Conservation (phyloP, 2,797 vertebrate species). For the Amblyopsis hoosieri region DNA sequence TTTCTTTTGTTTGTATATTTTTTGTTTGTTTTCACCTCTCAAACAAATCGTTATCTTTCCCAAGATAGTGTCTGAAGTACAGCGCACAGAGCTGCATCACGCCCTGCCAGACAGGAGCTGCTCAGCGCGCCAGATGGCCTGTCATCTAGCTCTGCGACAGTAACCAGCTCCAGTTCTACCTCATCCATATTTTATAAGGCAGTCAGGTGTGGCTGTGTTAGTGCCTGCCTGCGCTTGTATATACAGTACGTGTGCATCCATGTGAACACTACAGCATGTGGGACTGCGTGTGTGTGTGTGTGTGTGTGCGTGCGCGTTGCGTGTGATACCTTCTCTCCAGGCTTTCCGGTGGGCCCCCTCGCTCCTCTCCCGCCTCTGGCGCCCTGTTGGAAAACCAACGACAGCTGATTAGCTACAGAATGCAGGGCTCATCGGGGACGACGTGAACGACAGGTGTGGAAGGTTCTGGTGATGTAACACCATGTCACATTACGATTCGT, state of each 20-base stretch:
- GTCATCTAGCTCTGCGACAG: conserved; percentile 46
- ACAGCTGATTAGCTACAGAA: conserved; percentile 47
- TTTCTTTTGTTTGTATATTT: background rate
- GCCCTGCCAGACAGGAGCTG: conserved; percentile 41
- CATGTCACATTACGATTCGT: conserved; percentile 21
- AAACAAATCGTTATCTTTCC: conserved; percentile 46
- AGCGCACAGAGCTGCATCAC: conserved; percentile 43
- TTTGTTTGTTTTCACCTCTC: conserved; percentile 23
- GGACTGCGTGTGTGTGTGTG: conserved; percentile 10
- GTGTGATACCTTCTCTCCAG: conserved; percentile 85
- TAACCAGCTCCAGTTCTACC: conserved; percentile 39
- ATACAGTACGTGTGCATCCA: background rate
- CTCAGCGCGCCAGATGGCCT: conserved; percentile 53
- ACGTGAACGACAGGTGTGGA: conserved; percentile 11
- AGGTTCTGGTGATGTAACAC: conserved; percentile 29
- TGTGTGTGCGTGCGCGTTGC: conserved; percentile 23
- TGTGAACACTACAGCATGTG: background rate
- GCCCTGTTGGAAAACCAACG: conserved; percentile 77
- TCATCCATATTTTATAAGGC: conserved; percentile 58
- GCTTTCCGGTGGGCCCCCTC: conserved; percentile 85
- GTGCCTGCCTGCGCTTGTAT: conserved; percentile 17
- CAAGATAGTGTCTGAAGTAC: conserved; percentile 49
- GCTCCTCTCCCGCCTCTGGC: conserved; percentile 85
- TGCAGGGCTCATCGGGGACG: conserved; percentile 30
- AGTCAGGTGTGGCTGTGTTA: conserved; percentile 53